Conservation (phyloP, 1,140 invertebrate genomes). For the Thaumetopoea pityocampa region DNA sequence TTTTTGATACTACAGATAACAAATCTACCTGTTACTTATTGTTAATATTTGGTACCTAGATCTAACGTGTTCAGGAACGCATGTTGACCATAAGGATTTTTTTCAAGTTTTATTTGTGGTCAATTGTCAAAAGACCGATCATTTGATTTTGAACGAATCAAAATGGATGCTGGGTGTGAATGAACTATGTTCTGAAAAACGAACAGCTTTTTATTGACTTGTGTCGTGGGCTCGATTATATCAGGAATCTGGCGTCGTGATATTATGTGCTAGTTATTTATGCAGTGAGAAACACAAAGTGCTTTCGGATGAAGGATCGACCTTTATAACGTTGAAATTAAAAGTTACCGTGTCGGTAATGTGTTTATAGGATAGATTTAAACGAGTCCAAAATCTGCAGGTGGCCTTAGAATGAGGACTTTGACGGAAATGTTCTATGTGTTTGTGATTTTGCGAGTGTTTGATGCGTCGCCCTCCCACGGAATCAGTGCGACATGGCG, state of each 20-base stretch:
- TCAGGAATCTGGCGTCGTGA: conserved; percentile 62
- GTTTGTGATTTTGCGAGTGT: conserved; percentile 46
- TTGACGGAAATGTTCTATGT: conserved; percentile 58
- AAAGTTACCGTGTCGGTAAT: conserved; percentile 67
- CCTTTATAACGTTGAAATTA: conserved; percentile 42
- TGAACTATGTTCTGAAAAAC: conserved; percentile 76
- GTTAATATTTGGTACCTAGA: conserved; percentile 13
- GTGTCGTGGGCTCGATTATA: conserved; percentile 68
- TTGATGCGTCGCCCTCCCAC: conserved; percentile 39
- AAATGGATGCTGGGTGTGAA: conserved; percentile 78
- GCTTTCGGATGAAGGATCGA: conserved; percentile 33
- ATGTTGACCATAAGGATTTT: conserved; percentile 32
- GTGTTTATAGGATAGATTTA: conserved; percentile 66
- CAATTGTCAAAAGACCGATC: conserved; percentile 70
- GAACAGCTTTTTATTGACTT: conserved; percentile 73
- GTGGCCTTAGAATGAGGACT: conserved; percentile 71
- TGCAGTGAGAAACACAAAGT: conserved; percentile 49
- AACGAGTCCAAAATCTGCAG: conserved; percentile 55
- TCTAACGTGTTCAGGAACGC: conserved; percentile 48
- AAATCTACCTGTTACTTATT: too few relatives aligned
- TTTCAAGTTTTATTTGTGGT: conserved; percentile 54
- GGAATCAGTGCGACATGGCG: conserved; percentile 56
- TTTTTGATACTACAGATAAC: too few relatives aligned
- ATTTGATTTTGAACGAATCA: conserved; percentile 76
- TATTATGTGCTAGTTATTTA: conserved; percentile 56